Evolutionary conservation across 2,797 vertebrate species (phyloP).

Genomic region (Sphenodon punctatus): DNA sequence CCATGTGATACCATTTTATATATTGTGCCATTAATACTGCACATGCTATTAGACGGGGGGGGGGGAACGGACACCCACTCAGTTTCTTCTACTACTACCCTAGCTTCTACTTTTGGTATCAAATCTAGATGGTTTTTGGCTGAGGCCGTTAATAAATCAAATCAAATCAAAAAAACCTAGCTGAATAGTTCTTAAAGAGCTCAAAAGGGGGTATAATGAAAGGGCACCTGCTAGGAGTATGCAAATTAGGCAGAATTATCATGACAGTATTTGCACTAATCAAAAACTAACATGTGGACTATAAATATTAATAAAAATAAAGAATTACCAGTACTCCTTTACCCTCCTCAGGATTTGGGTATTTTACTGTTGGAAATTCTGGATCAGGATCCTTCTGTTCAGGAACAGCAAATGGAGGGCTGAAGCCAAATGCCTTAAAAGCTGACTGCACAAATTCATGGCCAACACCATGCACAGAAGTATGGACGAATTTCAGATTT

Average conservation of each 20-base stretch:
- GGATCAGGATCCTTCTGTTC: constrained; percentile 96
- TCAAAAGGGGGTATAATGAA: background rate
- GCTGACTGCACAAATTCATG: constrained; percentile 92
- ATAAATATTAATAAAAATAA: background rate
- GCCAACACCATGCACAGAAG: constrained; percentile 95
- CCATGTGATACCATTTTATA: background rate
- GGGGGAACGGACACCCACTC: no score
- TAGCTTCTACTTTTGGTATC: no score
- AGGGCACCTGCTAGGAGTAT: background rate
- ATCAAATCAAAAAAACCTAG: no score
- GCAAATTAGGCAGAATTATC: no score
- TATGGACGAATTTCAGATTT: constrained; percentile 93
- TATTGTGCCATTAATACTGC: background rate
- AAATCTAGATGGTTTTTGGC: no score
- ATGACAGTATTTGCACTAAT: no score
- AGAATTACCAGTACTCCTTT: constrained; percentile 92
- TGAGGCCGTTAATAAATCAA: no score
- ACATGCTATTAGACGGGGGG: background rate
- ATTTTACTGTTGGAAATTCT: constrained; percentile 95
- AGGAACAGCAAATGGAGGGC: constrained; percentile 86
- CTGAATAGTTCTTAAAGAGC: background rate
- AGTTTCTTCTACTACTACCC: no score
- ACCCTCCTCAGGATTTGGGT: constrained; percentile 97
- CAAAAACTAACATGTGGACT: no score
- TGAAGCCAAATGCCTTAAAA: constrained; percentile 89